These are phyloP conservation scores for Lepidurus arcticus DNA, from an alignment of 1,140 invertebrate genomes.

Conservation along the genomic window DNA sequence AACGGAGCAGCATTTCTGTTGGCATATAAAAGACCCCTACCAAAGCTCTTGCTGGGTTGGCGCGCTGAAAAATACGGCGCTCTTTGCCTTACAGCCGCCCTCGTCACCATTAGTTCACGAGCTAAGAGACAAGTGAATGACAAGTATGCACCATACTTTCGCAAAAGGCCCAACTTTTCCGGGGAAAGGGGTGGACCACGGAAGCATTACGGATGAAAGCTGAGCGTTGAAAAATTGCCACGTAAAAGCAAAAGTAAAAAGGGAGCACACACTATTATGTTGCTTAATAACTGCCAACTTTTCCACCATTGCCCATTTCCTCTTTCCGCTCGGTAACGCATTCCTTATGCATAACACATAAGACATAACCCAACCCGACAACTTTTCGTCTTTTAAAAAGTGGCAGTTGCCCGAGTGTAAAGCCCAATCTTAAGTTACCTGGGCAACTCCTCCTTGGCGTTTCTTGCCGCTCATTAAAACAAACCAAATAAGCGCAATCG, in stretches of 20 bases:
- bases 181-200: background rate
- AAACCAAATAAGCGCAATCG: no score
- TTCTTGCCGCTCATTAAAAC: no score
- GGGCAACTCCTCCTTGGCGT: no score
- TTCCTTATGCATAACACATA: no score
- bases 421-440: no score
- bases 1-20: background rate
- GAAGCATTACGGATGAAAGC: background rate
- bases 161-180: background rate
- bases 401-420: no score
- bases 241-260: background rate
- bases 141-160: background rate
- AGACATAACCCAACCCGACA: no score
- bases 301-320: no score
- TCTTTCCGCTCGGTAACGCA: no score
- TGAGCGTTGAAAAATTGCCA: slow-evolving; percentile 4
- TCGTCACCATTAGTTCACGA: slow-evolving; percentile 15
- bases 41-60: background rate
- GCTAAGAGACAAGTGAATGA: slow-evolving; percentile 12
- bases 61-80: slow-evolving; percentile 1
- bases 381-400: no score
- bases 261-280: background rate
- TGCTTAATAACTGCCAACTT: no score
- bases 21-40: background rate
- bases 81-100: background rate